Percentiles rank a stretch among this genome's conserved stretches.
Conservation (phyloP, 2,797 vertebrate genomes). For the Acestrorhynchus altus region DNA sequence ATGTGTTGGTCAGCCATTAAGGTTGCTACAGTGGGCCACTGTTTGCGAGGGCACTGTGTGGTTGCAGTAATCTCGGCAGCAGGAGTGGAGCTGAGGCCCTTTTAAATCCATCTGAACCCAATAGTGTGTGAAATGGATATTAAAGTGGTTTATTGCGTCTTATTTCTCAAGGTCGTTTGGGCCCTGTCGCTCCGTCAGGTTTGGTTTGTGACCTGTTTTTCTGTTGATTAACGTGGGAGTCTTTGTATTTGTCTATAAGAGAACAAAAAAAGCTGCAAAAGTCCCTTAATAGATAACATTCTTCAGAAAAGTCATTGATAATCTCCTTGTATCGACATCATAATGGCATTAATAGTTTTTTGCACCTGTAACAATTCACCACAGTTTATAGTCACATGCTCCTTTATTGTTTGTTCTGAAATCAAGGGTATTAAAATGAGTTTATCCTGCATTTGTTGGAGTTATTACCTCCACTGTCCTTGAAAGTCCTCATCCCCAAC, state of each 20-base stretch:
- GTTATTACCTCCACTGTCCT: too few relatives aligned
- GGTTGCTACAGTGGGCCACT: conserved; percentile 6
- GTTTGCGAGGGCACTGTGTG: background rate
- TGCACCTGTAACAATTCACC: too few relatives aligned
- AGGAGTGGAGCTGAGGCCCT: conserved; percentile 36
- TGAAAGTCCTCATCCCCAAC: too few relatives aligned
- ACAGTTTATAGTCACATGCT: too few relatives aligned
- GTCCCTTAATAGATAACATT: background rate
- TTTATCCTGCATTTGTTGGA: too few relatives aligned
- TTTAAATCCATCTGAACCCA: conserved; percentile 79
- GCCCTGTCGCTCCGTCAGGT: conserved; percentile 66
- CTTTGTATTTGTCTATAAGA: conserved; percentile 30
- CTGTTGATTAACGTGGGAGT: conserved; percentile 49
- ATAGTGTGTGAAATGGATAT: conserved; percentile 82
- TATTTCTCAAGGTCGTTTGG: conserved; percentile 82
- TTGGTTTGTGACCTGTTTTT: conserved; percentile 53
- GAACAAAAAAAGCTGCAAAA: conserved; percentile 2
- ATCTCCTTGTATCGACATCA: background rate
- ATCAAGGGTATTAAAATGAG: too few relatives aligned
- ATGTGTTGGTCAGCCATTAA: conserved; percentile 25
- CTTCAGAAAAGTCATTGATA: background rate
- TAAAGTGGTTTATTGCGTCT: conserved; percentile 77
- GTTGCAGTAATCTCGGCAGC: conserved; percentile 19
- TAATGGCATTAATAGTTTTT: too few relatives aligned
- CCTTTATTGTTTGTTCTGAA: too few relatives aligned